Evolutionary conservation across 2,113 vertebrate species (phyloP), one percentile per base, ranked within the genome.

Genomic region (Cryptotis parvus): DNA sequence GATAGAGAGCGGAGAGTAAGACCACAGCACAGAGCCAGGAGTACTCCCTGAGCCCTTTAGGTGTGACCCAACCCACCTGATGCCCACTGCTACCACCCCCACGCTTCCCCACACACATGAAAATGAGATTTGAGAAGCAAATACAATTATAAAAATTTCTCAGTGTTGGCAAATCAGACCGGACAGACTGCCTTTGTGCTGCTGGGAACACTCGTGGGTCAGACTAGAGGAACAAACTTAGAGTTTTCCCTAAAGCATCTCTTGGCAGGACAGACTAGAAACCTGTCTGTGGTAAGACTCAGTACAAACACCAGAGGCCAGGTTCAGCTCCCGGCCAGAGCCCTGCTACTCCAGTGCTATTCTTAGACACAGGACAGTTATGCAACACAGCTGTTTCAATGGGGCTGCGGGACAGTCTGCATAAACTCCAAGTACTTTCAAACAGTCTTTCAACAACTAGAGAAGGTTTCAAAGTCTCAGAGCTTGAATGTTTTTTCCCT

Each of bases 351-450:
- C 70, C 16, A 31, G 16, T 29, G 70, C 52, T 89, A 85, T 90
- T 94, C 94, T 91, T 94, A 96, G 90, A 94, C 68, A 78, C 16
- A 75, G 85, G 33, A 68, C 84, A 91, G 87, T 94, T 94, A 96
- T 31, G 74, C 72, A 96, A 95, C 85, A 92, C 33, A 61, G 82
- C 70, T 85, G 77, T 35, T 85, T 90, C 82, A 87, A 43, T 61
- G 78, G 55, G 39, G 70, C 61, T 26, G 16, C 35, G 75, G 37
- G 74, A 37, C 72, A 69, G 86, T 69, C 72, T 63, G 49, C 12
- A 61, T 41, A 79, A 66, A 90, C 74, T 73, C 77, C 80, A 80
- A 84, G 39, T n/a, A 31, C 90, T 83, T 41, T 68, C 72, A 91
- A 77, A 77, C 18, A 89, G 68, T 31, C 70, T 88, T 78, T 10